Conservation (phyloP, 1,140 invertebrate species). For the Plectrocnemia conspersa region DNA sequence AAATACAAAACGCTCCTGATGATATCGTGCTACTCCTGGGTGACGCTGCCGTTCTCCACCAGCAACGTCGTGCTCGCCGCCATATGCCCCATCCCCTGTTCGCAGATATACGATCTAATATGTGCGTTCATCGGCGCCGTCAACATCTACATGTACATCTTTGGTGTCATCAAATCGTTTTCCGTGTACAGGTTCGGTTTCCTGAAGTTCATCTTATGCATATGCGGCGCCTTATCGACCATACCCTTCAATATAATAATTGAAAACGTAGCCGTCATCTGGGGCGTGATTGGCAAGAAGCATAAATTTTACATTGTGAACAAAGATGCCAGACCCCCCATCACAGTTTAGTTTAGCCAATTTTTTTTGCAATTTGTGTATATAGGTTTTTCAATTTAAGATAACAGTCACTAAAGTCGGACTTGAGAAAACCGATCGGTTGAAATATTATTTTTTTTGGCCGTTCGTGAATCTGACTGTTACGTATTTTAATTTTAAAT, state of each 20-base stretch:
- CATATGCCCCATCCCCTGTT: slow-evolving; percentile 83
- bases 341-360: slow-evolving; percentile 48
- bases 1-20: slow-evolving; percentile 78
- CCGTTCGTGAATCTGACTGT: no score
- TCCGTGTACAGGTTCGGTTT: slow-evolving; percentile 80
- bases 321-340: slow-evolving; percentile 69
- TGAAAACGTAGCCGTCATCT: slow-evolving; percentile 90
- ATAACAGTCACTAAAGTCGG: no score
- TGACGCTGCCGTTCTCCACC: slow-evolving; percentile 87
- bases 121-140: slow-evolving; percentile 87
- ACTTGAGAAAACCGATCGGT: no score
- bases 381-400: no score
- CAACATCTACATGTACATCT: slow-evolving; percentile 94
- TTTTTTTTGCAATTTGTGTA: no score
- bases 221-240: slow-evolving; percentile 78
- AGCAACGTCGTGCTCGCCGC: slow-evolving; percentile 82
- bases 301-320: slow-evolving; percentile 95
- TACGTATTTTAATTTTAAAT: no score
- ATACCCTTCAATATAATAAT: slow-evolving; percentile 90
- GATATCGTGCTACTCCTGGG: slow-evolving; percentile 93
- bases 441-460: no score
- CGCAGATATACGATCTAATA: slow-evolving; percentile 74
- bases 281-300: slow-evolving; percentile 87
- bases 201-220: slow-evolving; percentile 71
- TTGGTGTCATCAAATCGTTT: slow-evolving; percentile 94